Evolutionary conservation across 2,888 invertebrate genomes (phyloP).

Genomic region (Xestobium rufovillosum): DNA sequence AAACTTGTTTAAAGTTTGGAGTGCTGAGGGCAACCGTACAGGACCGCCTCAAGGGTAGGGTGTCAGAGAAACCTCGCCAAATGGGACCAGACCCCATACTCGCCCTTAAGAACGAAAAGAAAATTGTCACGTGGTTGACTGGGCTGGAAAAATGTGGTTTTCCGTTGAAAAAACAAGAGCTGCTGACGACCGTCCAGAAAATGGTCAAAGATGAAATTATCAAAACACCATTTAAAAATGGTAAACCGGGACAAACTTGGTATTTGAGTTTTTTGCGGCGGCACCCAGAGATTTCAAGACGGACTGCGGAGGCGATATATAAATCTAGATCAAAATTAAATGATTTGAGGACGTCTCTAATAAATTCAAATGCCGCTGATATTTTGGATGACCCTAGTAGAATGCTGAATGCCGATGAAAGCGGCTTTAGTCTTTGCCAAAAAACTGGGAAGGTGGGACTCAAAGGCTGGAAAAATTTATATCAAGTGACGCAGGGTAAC

Average conservation of each 20-base stretch:
- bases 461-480: conserved; percentile 16
- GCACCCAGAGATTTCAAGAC: not conserved
- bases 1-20: conserved; percentile 9
- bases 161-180: conserved; percentile 1
- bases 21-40: conserved; percentile 15
- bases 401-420: too few relatives aligned
- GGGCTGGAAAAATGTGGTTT: conserved; percentile 2
- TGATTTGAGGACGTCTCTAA: not conserved
- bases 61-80: conserved; percentile 12
- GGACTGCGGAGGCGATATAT: not conserved
- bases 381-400: too few relatives aligned
- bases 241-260: not conserved
- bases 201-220: conserved; percentile 2
- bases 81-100: conserved; percentile 4
- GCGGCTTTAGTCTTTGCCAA: too few relatives aligned
- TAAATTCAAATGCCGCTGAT: too few relatives aligned
- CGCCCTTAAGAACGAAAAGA: not conserved
- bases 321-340: not conserved
- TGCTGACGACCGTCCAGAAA: not conserved
- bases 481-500: conserved; percentile 15
- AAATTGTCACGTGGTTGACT: conserved; percentile 3
- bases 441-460: conserved; percentile 18
- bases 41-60: conserved; percentile 16
- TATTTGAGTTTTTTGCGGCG: not conserved
- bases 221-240: conserved; percentile 5